These are phyloP conservation scores for Catostylus mosaicus DNA, from an alignment of 30 jellyfish, hydroid and myxozoan species.

Conservation along the genomic window DNA sequence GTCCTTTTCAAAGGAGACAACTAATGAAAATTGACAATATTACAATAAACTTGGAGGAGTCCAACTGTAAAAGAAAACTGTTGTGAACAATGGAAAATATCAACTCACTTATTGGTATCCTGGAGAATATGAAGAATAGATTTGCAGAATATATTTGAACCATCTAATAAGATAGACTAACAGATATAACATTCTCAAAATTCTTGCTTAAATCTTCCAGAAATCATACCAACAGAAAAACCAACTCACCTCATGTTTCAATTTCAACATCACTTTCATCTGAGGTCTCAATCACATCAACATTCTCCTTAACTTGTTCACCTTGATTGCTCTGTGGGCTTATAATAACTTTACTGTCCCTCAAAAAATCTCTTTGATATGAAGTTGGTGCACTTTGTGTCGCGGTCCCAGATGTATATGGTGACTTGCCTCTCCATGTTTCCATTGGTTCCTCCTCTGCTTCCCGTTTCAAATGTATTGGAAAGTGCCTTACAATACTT, in stretches of 20 bases:
- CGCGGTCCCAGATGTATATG: conserved; percentile 44
- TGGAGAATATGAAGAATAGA: too few relatives aligned
- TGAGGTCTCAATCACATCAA: conserved; percentile 62
- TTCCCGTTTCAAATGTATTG: conserved; percentile 61
- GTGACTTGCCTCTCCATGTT: conserved; percentile 61
- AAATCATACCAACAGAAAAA: too few relatives aligned
- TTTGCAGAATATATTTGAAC: too few relatives aligned
- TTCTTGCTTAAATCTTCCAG: neutral
- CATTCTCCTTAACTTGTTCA: conserved; percentile 27
- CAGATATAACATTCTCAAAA: too few relatives aligned
- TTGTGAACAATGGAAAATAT: too few relatives aligned
- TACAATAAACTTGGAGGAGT: too few relatives aligned
- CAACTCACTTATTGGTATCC: too few relatives aligned
- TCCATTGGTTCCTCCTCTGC: conserved; percentile 73
- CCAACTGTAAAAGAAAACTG: too few relatives aligned
- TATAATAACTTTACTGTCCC: conserved; percentile 53
- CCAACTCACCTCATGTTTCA: conserved; percentile 62
- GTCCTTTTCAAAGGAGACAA: too few relatives aligned
- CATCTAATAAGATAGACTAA: too few relatives aligned
- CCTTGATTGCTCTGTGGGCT: conserved; percentile 11
- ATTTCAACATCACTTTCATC: conserved; percentile 86
- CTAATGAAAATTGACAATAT: too few relatives aligned
- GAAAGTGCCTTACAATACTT: conserved; percentile 68
- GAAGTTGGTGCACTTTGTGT: conserved; percentile 28
- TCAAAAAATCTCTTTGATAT: conserved; percentile 35